phyloP scores from a whole-genome alignment of 2,888 invertebrate species.

The Desoria tigrina region DNA sequence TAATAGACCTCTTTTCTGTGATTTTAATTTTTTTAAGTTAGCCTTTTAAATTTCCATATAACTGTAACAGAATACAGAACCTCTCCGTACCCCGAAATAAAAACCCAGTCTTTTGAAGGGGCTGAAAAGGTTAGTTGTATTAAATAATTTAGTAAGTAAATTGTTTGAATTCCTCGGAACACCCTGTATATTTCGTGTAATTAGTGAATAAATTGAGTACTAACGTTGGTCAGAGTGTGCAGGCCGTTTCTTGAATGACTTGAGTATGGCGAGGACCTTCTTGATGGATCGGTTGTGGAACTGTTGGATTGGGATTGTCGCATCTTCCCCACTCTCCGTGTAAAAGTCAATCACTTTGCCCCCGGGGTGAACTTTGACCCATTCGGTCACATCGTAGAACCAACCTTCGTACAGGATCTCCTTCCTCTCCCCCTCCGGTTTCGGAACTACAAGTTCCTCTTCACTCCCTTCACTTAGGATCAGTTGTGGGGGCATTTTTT shows the following conservation, averaged over 20 bases:
- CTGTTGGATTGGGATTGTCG: constrained; percentile 39
- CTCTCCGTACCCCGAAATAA: no score
- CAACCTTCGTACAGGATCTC: constrained; percentile 35
- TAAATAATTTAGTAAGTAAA: no score
- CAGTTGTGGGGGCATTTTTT: not conserved
- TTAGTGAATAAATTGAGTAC: no score
- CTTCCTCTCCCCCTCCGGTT: no score
- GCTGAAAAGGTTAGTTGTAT: no score
- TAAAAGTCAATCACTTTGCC: constrained; percentile 47
- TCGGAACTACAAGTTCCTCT: not conserved
- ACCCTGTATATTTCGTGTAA: no score
- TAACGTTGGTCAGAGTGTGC: constrained; percentile 19
- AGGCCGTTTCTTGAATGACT: constrained; percentile 34
- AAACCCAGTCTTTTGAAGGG: no score
- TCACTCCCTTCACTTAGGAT: not conserved
- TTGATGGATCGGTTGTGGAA: constrained; percentile 42
- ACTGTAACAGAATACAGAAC: no score
- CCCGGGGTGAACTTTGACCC: constrained; percentile 37
- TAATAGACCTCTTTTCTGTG: no score
- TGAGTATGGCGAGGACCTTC: constrained; percentile 39
- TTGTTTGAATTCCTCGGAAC: no score
- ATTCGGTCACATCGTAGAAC: constrained; percentile 43
- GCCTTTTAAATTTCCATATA: no score
- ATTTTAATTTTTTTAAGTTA: no score
- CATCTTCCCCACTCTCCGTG: constrained; percentile 45